Percentiles rank a stretch among this genome's conserved stretches.
These are phyloP conservation scores for Thyatira batis DNA, from an alignment of 2,888 invertebrate genomes.

Conservation along the genomic window DNA sequence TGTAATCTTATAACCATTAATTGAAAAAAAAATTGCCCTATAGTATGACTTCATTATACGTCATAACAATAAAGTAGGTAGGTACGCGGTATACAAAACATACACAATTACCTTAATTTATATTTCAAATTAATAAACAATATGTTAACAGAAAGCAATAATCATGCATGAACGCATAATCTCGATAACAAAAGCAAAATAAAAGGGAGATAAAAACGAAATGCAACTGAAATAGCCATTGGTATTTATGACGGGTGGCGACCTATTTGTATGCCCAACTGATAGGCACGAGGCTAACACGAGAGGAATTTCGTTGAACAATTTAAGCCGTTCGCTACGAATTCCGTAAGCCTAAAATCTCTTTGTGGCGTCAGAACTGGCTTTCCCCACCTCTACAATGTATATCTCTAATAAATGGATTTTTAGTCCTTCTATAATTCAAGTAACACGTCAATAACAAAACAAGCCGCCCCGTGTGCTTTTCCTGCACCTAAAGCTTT, in stretches of 20 bases:
- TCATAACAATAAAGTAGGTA: too few relatives aligned
- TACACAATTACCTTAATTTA: too few relatives aligned
- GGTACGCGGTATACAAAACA: too few relatives aligned
- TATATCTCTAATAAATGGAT: neutral
- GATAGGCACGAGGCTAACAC: neutral
- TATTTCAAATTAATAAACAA: too few relatives aligned
- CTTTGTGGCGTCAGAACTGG: neutral
- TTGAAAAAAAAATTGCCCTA: too few relatives aligned
- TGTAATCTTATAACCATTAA: too few relatives aligned
- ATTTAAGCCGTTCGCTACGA: conserved; percentile 16
- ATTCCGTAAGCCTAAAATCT: conserved; percentile 15
- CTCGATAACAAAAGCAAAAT: neutral
- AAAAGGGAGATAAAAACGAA: neutral
- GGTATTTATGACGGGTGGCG: neutral
- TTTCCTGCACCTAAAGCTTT: neutral
- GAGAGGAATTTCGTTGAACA: conserved; percentile 13
- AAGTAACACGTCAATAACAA: too few relatives aligned
- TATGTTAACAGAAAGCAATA: too few relatives aligned
- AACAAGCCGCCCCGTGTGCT: too few relatives aligned
- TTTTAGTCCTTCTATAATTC: neutral
- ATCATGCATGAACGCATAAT: neutral
- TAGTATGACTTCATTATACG: too few relatives aligned
- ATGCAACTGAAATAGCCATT: neutral
- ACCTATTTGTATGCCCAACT: neutral
- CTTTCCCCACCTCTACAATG: neutral